Conservation (phyloP, 2,113 vertebrate species). For the Triplophysa tibetana region DNA sequence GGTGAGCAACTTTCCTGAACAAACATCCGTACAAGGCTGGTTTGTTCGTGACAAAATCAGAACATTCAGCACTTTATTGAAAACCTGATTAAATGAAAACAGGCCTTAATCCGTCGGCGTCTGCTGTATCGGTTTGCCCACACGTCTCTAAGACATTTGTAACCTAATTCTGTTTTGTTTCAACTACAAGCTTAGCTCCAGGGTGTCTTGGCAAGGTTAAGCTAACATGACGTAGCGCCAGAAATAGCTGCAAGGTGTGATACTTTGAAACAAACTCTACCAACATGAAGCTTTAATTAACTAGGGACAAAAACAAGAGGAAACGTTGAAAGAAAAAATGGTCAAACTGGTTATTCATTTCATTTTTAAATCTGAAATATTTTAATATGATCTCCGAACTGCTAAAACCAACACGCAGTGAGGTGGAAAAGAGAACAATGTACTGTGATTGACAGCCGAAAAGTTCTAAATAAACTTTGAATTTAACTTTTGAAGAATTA, state of each 20-base stretch:
- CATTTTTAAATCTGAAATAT: conserved; percentile 39
- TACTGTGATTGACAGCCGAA: too few relatives aligned
- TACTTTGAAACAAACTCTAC: conserved; percentile 64
- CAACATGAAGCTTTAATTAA: conserved; percentile 72
- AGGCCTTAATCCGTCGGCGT: conserved; percentile 70
- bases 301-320: background rate
- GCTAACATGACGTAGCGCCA: conserved; percentile 68
- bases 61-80: conserved; percentile 69
- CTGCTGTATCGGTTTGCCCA: conserved; percentile 65
- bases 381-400: too few relatives aligned
- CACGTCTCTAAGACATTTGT: conserved; percentile 72
- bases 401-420: too few relatives aligned
- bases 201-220: conserved; percentile 74
- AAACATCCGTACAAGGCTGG: conserved; percentile 75
- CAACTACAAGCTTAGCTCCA: conserved; percentile 67
- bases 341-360: conserved; percentile 68
- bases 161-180: conserved; percentile 80
- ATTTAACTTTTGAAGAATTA: too few relatives aligned
- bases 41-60: conserved; percentile 73
- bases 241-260: conserved; percentile 71
- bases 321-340: conserved; percentile 37
- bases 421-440: too few relatives aligned
- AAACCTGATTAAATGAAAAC: conserved; percentile 80
- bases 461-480: too few relatives aligned
- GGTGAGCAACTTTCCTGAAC: conserved; percentile 58